These are phyloP conservation scores for Aphaenogaster rudis DNA, from an alignment of 1,140 invertebrate species.

Conservation along the genomic window DNA sequence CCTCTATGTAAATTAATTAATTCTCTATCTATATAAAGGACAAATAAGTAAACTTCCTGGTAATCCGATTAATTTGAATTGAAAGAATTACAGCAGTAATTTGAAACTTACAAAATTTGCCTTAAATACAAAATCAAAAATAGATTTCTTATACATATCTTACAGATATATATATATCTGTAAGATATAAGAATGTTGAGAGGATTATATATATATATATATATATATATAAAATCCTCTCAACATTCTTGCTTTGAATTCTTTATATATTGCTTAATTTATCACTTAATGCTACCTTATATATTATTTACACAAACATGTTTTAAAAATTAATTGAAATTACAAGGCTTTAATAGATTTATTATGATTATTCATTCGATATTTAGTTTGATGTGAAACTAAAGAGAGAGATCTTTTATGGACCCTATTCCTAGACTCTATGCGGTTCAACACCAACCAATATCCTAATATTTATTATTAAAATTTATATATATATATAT, in stretches of 20 bases:
- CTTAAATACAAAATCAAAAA: background rate
- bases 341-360: background rate
- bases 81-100: background rate
- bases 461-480: slow-evolving; percentile 60
- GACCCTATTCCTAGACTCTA: background rate
- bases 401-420: background rate
- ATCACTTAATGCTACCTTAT: background rate
- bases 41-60: background rate
- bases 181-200: too few species aligned
- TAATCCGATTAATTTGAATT: background rate
- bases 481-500: background rate
- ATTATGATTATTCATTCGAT: slow-evolving; percentile 5
- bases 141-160: background rate
- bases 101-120: background rate
- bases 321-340: background rate
- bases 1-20: background rate
- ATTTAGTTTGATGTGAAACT: slow-evolving; percentile 11
- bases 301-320: slow-evolving; percentile 22
- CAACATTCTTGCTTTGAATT: background rate
- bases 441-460: slow-evolving; percentile 5
- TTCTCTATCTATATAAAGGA: background rate
- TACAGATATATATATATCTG: too few species aligned
- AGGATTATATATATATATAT: too few species aligned
- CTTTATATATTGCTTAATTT: background rate
- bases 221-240: background rate